Percentiles rank a stretch among this genome's conserved stretches.
These are phyloP conservation scores for Macrotus californicus DNA, from an alignment of 2,113 vertebrate genomes.

Conservation along the genomic window DNA sequence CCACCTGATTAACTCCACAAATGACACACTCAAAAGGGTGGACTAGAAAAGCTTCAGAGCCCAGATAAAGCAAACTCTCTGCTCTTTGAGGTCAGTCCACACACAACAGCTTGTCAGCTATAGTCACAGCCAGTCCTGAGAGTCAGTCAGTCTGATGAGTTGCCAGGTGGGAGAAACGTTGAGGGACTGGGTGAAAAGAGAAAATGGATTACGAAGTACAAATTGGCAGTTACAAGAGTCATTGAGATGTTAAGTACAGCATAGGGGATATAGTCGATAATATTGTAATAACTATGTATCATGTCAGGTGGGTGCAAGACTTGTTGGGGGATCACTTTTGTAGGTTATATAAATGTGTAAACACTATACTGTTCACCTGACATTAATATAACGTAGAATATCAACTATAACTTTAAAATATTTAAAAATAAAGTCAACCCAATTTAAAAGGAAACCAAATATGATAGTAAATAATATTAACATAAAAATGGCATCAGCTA, in stretches of 20 bases:
- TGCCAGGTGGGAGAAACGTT: neutral
- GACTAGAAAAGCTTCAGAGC: neutral
- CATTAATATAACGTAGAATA: neutral
- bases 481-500: neutral
- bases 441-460: neutral
- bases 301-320: neutral
- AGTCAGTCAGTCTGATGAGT: neutral
- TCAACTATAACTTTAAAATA: neutral
- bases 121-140: neutral
- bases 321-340: neutral
- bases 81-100: neutral
- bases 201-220: neutral
- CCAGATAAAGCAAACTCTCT: neutral
- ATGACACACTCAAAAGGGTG: neutral
- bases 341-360: neutral
- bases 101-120: neutral
- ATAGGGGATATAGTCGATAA: neutral
- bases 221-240: neutral
- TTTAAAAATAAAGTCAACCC: neutral
- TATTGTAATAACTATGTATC: neutral
- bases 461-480: neutral
- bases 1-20: neutral
- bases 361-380: neutral
- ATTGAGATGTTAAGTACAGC: neutral
- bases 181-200: neutral